Evolutionary conservation across 2,797 vertebrate species (phyloP), one percentile per base, ranked within the genome.

Genomic region (Ptychobarbus kaznakovi): DNA sequence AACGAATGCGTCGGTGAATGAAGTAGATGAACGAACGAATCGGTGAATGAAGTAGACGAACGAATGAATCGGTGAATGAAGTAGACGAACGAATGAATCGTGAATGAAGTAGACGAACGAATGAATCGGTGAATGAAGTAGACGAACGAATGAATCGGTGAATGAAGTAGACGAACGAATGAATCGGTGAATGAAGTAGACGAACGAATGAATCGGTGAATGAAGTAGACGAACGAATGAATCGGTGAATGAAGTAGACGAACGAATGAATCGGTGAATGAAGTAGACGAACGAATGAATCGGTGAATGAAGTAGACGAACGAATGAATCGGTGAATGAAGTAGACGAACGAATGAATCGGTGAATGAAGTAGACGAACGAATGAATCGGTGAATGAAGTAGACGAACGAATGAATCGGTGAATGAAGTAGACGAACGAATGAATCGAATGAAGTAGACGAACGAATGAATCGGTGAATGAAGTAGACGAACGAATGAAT

Each of bases 171-270:
- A 22, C 6, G 6, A 49, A 4, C 16, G 3, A 38, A 4, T 38
- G 35, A 4, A 4, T 35, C 35, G 3, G 35, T 3, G 35, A 35
- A 35, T 35, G 35, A 35, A 35, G 35, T 35, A 4, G 3, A 3
- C 3, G 35, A 35, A 35, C 4, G 15, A 44, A 18, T 44, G 11
- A 38, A 22, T n/a, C 6, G 4, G 1, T 28, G 56, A 79, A 28
- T 20, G 5, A 35, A 18, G 4, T 46, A 1, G 18, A 2, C 0
- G 6, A 35, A 51, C 3, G 1, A 63, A 15, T 28, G 3, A 79
- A 40, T 3, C 6, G 0, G 9, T 61, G 56, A 58, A 11, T 11
- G 0, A 22, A 16, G 3, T 9, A 3, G 56, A 1, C 0, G n/a
- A 80, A 18, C 1, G 0, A 65, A 28, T 65, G 0, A 66, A 44